Evolutionary conservation across 1,140 invertebrate species (phyloP).

Genomic region (Brachystomella parvula): DNA sequence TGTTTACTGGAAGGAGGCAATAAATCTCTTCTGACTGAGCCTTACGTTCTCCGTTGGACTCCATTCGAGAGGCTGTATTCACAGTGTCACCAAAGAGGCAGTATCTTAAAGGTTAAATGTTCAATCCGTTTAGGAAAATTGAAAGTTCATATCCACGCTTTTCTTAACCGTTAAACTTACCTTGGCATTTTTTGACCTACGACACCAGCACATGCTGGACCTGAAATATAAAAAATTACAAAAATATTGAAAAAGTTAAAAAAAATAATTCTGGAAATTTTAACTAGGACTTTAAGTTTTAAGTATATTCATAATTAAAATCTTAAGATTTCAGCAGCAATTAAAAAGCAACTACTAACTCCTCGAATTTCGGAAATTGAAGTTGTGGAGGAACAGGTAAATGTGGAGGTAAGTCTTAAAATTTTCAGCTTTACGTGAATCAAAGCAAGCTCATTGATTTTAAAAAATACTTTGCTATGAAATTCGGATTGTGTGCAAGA

Average conservation of each 20-base stretch:
- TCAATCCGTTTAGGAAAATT: background rate
- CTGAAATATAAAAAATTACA: slow-evolving; percentile 47
- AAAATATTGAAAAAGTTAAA: background rate
- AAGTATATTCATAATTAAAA: no score
- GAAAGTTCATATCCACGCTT: background rate
- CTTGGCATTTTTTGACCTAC: slow-evolving; percentile 83
- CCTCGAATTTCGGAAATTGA: no score
- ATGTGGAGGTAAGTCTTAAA: no score
- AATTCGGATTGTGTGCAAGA: no score
- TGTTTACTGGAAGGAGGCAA: background rate
- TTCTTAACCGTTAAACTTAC: background rate
- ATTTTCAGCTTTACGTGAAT: no score
- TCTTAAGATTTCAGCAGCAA: no score
- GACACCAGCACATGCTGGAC: slow-evolving; percentile 84
- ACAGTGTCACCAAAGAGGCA: slow-evolving; percentile 92
- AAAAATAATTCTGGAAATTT: no score
- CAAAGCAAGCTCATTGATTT: no score
- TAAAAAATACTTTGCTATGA: no score
- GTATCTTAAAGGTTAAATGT: slow-evolving; percentile 53
- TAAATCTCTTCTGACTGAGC: background rate
- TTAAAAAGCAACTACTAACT: no score
- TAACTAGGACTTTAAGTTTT: no score
- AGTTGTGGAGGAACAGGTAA: no score
- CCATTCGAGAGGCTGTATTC: slow-evolving; percentile 88
- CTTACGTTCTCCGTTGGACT: slow-evolving; percentile 75